These are phyloP conservation scores for Piliocolobus tephrosceles DNA, from an alignment of 2,113 vertebrate genomes.

Conservation along the genomic window DNA sequence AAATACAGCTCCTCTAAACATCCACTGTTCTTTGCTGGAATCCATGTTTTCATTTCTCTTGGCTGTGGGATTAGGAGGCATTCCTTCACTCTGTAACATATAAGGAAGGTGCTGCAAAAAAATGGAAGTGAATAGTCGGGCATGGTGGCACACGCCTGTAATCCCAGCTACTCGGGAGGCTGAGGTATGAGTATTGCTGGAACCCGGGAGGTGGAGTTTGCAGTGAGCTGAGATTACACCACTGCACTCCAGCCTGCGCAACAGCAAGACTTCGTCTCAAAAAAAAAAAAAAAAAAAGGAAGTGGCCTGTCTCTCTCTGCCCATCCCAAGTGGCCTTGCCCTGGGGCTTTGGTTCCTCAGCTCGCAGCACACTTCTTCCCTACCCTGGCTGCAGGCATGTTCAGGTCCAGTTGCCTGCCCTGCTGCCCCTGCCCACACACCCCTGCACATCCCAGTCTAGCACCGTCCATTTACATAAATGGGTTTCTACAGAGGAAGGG, in stretches of 20 bases:
- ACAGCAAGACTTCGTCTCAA: too few relatives aligned
- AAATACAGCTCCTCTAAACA: neutral
- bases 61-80: neutral
- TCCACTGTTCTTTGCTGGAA: neutral
- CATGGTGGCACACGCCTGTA: too few relatives aligned
- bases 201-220: too few relatives aligned
- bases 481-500: neutral
- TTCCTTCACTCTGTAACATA: neutral
- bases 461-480: neutral
- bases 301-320: neutral
- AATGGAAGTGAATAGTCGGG: too few relatives aligned
- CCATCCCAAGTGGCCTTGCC: neutral
- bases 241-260: too few relatives aligned
- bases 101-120: neutral
- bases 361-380: neutral
- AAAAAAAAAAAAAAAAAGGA: too few relatives aligned
- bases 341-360: neutral
- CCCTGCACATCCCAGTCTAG: neutral
- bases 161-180: too few relatives aligned
- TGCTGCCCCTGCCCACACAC: rapidly evolving
- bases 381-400: neutral
- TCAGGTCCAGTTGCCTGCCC: neutral
- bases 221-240: too few relatives aligned
- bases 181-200: too few relatives aligned
- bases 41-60: neutral